A percentile compares a stretch with the other conserved stretches of the same genome.
Evolutionary conservation across 2,888 invertebrate species (phyloP).

Genomic region (Drosophila fungiperda): DNA sequence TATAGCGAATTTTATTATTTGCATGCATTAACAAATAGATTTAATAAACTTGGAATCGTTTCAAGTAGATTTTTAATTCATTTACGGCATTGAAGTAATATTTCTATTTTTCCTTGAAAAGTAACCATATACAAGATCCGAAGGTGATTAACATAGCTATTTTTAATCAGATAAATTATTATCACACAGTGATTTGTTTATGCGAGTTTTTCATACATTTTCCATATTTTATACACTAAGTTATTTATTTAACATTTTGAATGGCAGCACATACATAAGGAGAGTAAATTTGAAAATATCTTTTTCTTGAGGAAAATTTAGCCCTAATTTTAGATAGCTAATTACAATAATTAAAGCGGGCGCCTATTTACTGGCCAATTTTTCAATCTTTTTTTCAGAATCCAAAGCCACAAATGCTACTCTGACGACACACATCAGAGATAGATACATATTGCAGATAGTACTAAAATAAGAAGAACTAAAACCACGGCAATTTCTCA

Average conservation of each 20-base stretch:
- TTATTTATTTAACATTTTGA: constrained; percentile 37
- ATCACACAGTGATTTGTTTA: constrained; percentile 40
- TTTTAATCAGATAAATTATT: constrained; percentile 43
- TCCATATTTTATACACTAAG: constrained; percentile 25
- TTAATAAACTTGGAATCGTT: constrained; percentile 22
- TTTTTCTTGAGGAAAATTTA: background rate
- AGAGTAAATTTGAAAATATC: constrained; percentile 12
- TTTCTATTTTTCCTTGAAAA: constrained; percentile 2
- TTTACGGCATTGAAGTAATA: constrained; percentile 47
- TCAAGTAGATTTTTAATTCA: constrained; percentile 42
- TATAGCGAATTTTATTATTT: constrained; percentile 19
- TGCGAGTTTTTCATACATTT: constrained; percentile 23
- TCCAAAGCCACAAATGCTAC: constrained; percentile 32
- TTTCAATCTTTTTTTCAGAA: constrained; percentile 25
- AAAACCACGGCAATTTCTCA: constrained; percentile 59
- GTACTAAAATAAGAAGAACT: constrained; percentile 50
- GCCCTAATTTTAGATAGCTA: background rate
- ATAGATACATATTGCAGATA: constrained; percentile 39
- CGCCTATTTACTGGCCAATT: constrained; percentile 28
- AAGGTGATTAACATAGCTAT: constrained; percentile 55
- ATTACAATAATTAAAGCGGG: constrained; percentile 18
- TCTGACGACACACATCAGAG: constrained; percentile 41
- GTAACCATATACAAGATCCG: constrained; percentile 45
- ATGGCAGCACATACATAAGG: constrained; percentile 16
- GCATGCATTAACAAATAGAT: constrained; percentile 11